Evolutionary conservation across 1,140 invertebrate genomes (phyloP), one percentile per base, ranked within the genome.

Genomic region (Trissolcus basalis): DNA sequence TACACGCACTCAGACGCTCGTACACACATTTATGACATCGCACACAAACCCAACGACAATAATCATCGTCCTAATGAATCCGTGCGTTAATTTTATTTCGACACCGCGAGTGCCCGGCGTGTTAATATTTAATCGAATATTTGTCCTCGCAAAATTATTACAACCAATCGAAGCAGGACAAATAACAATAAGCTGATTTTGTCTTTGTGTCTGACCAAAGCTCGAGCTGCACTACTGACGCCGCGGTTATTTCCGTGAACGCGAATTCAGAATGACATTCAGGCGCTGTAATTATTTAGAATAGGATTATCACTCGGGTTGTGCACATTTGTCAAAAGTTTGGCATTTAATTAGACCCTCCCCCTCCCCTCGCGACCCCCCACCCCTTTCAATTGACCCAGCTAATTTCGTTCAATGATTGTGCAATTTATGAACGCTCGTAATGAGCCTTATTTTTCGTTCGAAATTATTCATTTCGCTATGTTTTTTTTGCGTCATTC

Each of bases 61-160:
- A 68, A 74, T 60, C 49, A 61, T 50, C n/a, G n/a, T 14, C 35
- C 63, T 68, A 74, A 74, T 68, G 51, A 74, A 74, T 74, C 55
- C 54, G 9, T 59, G 41, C 33, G 44, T 65, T 72, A 65, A 72
- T 61, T 72, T 72, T 56, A 64, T 64, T 64, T 63, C 60, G 36
- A 65, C 49, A 14, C 50, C 12, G 14, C 50, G 7, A 54, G 35
- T 44, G 55, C 44, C 51, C 27, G 14, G 35, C 11, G 41, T 33
- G 44, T 53, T 41, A 60, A 43, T 58, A 74, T 50, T 61, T 61
- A 63, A 51, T 27, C 41, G 15, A 49, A 64, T 59, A 71, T 58
- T 50, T 36, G 13, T 4, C 7, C 3, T 16, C n/a, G 8, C 1
- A 51, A 58, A 71, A 58, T 71, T 63, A 71, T 63, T 51, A 33